Evolutionary conservation across 1,140 invertebrate species (phyloP).

Genomic region (Megalopta genalis): DNA sequence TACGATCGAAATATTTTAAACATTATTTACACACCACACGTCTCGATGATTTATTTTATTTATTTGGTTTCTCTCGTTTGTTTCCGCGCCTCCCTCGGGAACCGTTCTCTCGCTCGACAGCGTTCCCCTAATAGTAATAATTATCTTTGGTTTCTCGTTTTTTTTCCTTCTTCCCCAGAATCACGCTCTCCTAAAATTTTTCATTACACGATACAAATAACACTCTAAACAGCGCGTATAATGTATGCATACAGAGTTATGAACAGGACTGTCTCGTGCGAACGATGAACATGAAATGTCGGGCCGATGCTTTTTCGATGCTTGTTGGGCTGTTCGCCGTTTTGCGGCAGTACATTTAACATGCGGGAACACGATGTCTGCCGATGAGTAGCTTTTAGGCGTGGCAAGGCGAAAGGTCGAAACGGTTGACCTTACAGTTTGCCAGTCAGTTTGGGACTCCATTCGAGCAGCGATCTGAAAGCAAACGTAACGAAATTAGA

Average conservation of each 20-base stretch:
- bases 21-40: conserved; percentile 29
- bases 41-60: neutral
- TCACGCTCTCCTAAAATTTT: neutral
- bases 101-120: neutral
- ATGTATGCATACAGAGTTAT: conserved; percentile 2
- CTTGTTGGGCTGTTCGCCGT: too few relatives aligned
- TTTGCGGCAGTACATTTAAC: conserved; percentile 11
- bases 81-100: neutral
- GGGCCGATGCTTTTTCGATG: neutral
- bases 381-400: conserved; percentile 22
- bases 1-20: conserved; percentile 33
- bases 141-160: conserved; percentile 9
- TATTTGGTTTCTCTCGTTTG: neutral
- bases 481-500: neutral
- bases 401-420: conserved; percentile 9
- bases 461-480: conserved; percentile 27
- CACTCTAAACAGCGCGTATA: conserved; percentile 41
- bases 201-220: conserved; percentile 27
- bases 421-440: neutral
- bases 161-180: neutral
- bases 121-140: neutral
- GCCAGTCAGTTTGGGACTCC: neutral
- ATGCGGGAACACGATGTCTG: neutral
- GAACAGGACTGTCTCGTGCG: neutral
- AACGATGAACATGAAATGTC: conserved; percentile 1